Conservation (phyloP, 2,113 vertebrate genomes). For the Arothron firmamentum region DNA sequence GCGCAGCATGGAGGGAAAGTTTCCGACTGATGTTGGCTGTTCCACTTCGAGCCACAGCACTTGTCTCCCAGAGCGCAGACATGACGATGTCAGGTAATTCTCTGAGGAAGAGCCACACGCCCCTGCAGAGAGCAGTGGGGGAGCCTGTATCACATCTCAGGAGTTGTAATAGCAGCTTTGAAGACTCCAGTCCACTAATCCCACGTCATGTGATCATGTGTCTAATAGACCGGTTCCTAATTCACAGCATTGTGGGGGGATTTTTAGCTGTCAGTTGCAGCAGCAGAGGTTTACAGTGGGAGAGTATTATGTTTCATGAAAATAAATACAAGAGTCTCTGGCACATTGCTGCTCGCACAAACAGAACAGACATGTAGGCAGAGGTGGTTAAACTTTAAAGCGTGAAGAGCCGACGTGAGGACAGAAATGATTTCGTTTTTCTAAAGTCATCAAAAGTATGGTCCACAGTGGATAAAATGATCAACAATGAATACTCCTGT, state of each 20-base stretch:
- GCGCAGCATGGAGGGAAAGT: conserved; percentile 68
- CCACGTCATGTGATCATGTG: conserved; percentile 75
- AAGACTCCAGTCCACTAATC: conserved; percentile 76
- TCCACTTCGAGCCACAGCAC: conserved; percentile 69
- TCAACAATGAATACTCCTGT: conserved; percentile 57
- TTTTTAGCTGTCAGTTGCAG: conserved; percentile 69
- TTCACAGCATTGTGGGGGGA: conserved; percentile 73
- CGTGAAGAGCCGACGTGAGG: conserved; percentile 31
- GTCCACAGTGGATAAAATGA: conserved; percentile 59
- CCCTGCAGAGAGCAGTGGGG: conserved; percentile 74
- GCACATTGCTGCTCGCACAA: conserved; percentile 31
- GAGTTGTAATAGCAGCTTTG: conserved; percentile 77
- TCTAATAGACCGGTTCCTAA: conserved; percentile 74
- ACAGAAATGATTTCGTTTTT: conserved; percentile 27
- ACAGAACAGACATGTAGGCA: conserved; percentile 17
- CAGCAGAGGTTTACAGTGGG: conserved; percentile 63
- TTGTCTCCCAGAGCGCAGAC: conserved; percentile 74
- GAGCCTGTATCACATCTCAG: conserved; percentile 75
- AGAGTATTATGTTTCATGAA: conserved; percentile 62
- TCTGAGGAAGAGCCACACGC: conserved; percentile 72
- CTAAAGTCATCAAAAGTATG: conserved; percentile 38
- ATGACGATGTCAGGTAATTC: conserved; percentile 74
- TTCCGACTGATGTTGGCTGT: conserved; percentile 73
- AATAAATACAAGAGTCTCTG: conserved; percentile 59
- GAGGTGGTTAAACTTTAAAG: conserved; percentile 45